Percentiles rank a stretch among this genome's conserved stretches.
Evolutionary conservation across 1,140 invertebrate species (phyloP).

Genomic region (Heliconius nattereri): DNA sequence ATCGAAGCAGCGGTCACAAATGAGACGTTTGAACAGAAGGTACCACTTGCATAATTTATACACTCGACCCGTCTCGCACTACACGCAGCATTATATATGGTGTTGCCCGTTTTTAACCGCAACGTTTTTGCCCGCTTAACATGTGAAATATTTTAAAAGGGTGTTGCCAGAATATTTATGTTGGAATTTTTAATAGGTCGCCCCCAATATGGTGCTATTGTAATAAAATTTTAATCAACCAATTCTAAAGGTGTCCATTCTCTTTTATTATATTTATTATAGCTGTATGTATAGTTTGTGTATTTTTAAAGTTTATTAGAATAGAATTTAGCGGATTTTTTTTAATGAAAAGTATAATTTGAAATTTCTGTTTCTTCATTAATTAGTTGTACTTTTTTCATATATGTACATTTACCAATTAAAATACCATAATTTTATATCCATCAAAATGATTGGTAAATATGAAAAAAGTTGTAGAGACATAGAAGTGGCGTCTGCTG

Average conservation of each 20-base stretch:
- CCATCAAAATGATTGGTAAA: too few relatives aligned
- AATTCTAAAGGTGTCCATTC: neutral
- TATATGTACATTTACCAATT: too few relatives aligned
- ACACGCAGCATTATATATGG: slow-evolving; percentile 44
- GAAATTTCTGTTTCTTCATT: too few relatives aligned
- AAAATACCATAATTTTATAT: too few relatives aligned
- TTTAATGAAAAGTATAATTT: too few relatives aligned
- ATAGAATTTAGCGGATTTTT: too few relatives aligned
- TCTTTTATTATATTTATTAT: slow-evolving; percentile 7
- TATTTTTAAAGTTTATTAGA: too few relatives aligned
- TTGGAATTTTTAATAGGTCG: slow-evolving; percentile 4
- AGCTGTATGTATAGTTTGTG: too few relatives aligned
- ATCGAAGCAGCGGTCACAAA: slow-evolving; percentile 43
- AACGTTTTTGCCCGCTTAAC: slow-evolving; percentile 35
- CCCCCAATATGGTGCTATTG: slow-evolving; percentile 2
- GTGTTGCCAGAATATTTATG: slow-evolving; percentile 19
- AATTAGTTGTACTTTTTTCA: too few relatives aligned
- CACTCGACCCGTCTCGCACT: slow-evolving; percentile 44
- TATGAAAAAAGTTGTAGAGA: too few relatives aligned
- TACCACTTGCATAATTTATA: slow-evolving; percentile 64
- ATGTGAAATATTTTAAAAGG: slow-evolving; percentile 25
- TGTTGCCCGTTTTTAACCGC: slow-evolving; percentile 40
- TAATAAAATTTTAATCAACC: slow-evolving; percentile 13
- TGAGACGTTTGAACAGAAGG: slow-evolving; percentile 61
- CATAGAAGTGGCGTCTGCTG: too few relatives aligned